Conservation (phyloP, 2,113 vertebrate species). For the Aldabrachelys gigantea region DNA sequence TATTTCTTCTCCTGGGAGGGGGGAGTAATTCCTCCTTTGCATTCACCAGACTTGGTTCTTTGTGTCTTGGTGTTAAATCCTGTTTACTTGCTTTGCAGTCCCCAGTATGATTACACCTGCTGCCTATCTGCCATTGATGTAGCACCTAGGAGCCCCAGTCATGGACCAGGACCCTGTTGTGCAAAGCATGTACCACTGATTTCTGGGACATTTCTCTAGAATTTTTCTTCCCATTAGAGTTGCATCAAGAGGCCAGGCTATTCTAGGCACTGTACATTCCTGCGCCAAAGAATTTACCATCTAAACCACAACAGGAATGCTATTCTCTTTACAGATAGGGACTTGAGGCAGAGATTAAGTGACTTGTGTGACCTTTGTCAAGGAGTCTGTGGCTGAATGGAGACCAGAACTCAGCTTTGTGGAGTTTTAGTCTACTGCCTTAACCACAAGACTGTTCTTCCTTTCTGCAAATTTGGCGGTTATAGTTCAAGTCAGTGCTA, state of each 20-base stretch:
- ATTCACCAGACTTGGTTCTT: neutral
- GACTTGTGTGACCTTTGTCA: neutral
- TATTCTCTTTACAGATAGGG: neutral
- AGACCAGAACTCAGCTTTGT: neutral
- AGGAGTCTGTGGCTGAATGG: neutral
- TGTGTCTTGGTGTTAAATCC: neutral
- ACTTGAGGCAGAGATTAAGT: neutral
- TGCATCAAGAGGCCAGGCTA: neutral
- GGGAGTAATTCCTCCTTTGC: neutral
- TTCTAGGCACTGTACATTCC: neutral
- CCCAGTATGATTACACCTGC: neutral
- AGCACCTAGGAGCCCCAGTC: neutral
- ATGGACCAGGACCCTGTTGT: neutral
- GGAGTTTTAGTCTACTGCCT: neutral
- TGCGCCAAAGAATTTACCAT: neutral
- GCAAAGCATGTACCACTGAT: neutral
- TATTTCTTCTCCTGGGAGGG: fast-evolving
- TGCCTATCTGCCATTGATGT: neutral
- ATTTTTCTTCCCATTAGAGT: neutral
- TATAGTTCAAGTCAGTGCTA: neutral
- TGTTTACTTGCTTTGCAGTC: neutral
- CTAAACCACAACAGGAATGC: neutral
- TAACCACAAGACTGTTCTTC: neutral
- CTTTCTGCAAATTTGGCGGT: too few relatives aligned
- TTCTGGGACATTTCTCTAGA: neutral